Evolutionary conservation across 2,113 vertebrate genomes (phyloP).

Genomic region (zebrafish (Danio rerio)): DNA sequence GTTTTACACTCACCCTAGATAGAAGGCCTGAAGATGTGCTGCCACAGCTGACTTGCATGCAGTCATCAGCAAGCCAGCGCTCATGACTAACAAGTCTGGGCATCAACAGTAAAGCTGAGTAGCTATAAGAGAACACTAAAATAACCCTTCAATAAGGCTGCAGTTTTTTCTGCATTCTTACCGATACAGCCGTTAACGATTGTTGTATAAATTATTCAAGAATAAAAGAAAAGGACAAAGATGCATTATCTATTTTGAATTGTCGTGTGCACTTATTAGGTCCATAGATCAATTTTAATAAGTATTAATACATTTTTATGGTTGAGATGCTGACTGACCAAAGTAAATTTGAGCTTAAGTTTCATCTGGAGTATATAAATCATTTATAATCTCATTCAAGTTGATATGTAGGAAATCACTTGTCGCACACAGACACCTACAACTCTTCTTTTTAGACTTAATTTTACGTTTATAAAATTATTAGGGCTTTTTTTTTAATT

Average conservation of each 20-base stretch:
- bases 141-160: background rate
- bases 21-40: slow-evolving; percentile 38
- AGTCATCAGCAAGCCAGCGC: slow-evolving; percentile 29
- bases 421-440: no score
- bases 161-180: background rate
- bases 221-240: background rate
- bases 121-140: background rate
- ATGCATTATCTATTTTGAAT: slow-evolving; percentile 9
- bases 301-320: background rate
- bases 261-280: background rate
- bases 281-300: background rate
- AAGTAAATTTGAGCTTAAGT: background rate
- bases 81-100: slow-evolving; percentile 47
- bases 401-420: no score
- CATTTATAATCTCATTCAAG: no score
- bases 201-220: slow-evolving; percentile 7
- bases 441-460: no score
- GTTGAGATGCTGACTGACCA: background rate
- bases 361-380: no score
- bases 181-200: background rate
- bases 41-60: slow-evolving; percentile 34
- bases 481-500: no score
- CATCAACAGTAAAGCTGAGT: background rate
- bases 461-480: no score
- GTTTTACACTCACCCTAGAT: slow-evolving; percentile 38